Percentiles rank a stretch among this genome's conserved stretches.
Conservation (phyloP, 23 tunicate genomes). For the Trididemnum clinides region DNA sequence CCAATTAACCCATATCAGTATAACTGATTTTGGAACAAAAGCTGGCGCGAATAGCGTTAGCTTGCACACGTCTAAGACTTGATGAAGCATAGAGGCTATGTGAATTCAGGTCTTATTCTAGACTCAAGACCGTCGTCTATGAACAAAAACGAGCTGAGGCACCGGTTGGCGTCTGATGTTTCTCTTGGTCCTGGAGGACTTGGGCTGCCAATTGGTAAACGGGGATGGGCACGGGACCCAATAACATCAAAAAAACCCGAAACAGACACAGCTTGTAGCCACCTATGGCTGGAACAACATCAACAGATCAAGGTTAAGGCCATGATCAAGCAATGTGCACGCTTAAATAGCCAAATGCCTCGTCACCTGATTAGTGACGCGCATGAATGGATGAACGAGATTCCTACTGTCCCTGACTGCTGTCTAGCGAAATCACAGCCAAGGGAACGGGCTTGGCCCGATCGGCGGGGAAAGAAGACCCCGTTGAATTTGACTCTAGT, state of each 20-base stretch:
- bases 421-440: slow-evolving; percentile 25
- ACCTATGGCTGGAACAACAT: not conserved
- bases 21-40: too few relatives aligned
- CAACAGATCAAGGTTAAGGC: not conserved
- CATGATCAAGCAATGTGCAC: not conserved
- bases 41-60: too few relatives aligned
- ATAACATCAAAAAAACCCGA: not conserved
- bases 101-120: too few relatives aligned
- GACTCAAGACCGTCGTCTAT: too few relatives aligned
- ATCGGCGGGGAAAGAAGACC: slow-evolving; percentile 24
- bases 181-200: too few relatives aligned
- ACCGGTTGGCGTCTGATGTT: too few relatives aligned
- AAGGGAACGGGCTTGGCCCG: slow-evolving; percentile 26
- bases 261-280: not conserved
- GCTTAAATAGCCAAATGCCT: too few relatives aligned
- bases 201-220: not conserved
- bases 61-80: too few relatives aligned
- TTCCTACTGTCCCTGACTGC: slow-evolving; percentile 17
- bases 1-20: too few relatives aligned
- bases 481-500: slow-evolving; percentile 18
- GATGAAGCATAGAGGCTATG: too few relatives aligned
- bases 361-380: too few relatives aligned
- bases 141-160: too few relatives aligned
- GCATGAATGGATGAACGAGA: slow-evolving; percentile 29
- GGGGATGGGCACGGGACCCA: not conserved